Conservation (phyloP, 2,113 vertebrate species). For the Bothrops jararaca region DNA sequence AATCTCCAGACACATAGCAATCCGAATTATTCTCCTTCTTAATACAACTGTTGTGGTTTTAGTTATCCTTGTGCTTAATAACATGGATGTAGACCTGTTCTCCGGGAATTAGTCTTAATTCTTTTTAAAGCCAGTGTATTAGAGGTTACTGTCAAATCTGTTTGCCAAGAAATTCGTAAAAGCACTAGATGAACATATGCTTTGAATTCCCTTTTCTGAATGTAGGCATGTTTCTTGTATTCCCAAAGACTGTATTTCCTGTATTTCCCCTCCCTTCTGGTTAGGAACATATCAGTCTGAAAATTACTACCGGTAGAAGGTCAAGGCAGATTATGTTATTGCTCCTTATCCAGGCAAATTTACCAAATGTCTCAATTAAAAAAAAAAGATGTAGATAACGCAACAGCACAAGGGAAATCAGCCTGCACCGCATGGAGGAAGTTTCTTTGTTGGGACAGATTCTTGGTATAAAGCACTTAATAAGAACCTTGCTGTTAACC, state of each 20-base stretch:
- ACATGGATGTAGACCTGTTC: neutral
- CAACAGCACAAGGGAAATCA: slow-evolving; percentile 23
- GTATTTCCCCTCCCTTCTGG: neutral
- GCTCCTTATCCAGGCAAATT: neutral
- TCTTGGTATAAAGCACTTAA: slow-evolving; percentile 20
- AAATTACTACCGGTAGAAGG: neutral
- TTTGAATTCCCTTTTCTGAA: neutral
- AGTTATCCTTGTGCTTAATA: neutral
- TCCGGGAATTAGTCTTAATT: neutral
- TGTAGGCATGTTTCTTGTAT: neutral
- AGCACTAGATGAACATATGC: neutral
- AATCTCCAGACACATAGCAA: neutral
- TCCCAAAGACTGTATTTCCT: neutral
- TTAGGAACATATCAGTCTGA: neutral
- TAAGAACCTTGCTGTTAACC: neutral
- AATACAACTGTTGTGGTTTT: neutral
- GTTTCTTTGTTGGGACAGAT: neutral
- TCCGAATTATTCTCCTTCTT: neutral
- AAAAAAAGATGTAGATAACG: neutral
- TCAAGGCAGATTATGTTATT: slow-evolving; percentile 12
- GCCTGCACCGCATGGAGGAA: slow-evolving; percentile 9
- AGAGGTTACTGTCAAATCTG: neutral
- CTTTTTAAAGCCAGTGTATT: neutral
- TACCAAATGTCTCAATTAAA: slow-evolving; percentile 26
- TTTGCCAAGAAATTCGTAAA: neutral